Conservation (phyloP, 2,113 vertebrate genomes). For the Dolichotis patagonum region DNA sequence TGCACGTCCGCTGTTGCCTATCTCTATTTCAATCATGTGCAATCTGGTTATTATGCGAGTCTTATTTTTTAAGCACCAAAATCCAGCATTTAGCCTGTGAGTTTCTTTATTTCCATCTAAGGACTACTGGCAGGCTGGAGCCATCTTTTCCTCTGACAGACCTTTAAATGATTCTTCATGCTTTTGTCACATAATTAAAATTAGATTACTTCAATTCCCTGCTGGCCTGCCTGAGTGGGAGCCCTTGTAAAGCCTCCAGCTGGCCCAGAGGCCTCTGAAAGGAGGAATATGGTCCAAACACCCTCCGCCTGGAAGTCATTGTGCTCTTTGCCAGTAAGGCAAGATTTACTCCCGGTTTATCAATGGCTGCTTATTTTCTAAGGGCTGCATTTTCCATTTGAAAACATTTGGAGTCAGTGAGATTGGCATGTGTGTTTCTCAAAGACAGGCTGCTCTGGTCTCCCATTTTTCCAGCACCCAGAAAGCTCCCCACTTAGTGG, state of each 20-base stretch:
- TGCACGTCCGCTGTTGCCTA: background rate
- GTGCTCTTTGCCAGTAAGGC: constrained; percentile 76
- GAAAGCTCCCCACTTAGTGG: background rate
- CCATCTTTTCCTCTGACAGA: constrained; percentile 85
- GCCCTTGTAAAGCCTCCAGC: constrained; percentile 87
- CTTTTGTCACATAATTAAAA: constrained; percentile 91
- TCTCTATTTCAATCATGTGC: constrained; percentile 4
- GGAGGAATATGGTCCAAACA: constrained; percentile 83
- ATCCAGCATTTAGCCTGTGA: constrained; percentile 77
- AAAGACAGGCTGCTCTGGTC: background rate
- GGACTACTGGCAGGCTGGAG: constrained; percentile 87
- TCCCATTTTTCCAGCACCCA: background rate
- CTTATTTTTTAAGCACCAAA: constrained; percentile 82
- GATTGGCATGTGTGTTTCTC: background rate
- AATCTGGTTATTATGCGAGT: constrained; percentile 78
- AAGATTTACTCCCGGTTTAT: constrained; percentile 61
- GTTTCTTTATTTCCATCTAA: constrained; percentile 88
- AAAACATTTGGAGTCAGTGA: constrained; percentile 37
- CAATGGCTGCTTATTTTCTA: constrained; percentile 74
- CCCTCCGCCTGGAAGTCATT: constrained; percentile 79
- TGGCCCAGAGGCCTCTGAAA: constrained; percentile 85
- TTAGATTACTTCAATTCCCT: constrained; percentile 89
- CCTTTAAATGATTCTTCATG: constrained; percentile 89
- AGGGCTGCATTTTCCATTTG: constrained; percentile 54
- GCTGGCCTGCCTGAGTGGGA: constrained; percentile 83